These are phyloP conservation scores for Limnodromus scolopaceus DNA, from an alignment of 2,797 vertebrate species.

Conservation along the genomic window DNA sequence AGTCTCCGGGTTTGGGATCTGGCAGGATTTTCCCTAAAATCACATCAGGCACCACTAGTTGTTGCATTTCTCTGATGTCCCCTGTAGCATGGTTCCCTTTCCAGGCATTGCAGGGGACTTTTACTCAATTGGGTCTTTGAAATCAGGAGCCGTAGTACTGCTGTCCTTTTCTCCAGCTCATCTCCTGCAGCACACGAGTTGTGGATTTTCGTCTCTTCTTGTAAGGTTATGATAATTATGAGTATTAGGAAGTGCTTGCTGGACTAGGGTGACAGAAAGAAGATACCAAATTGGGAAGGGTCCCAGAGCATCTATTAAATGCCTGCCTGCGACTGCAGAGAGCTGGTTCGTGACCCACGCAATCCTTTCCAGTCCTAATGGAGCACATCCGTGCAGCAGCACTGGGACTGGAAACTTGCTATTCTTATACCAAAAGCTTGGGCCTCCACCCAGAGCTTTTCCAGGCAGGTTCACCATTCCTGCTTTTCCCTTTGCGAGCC, in stretches of 20 bases:
- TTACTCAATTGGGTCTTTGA: not conserved
- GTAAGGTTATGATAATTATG: not conserved
- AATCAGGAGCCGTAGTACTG: not conserved
- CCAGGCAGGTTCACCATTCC: slow-evolving; percentile 4
- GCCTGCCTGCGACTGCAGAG: not conserved
- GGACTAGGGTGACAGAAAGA: not conserved
- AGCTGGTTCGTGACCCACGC: not conserved
- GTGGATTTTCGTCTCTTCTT: not conserved
- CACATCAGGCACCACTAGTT: not conserved
- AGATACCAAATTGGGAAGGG: not conserved
- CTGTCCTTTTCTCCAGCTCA: not conserved
- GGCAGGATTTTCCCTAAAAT: not conserved
- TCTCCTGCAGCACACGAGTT: not conserved
- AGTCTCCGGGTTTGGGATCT: not conserved
- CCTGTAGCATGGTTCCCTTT: not conserved
- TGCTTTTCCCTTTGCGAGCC: not conserved
- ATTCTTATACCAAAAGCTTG: not conserved
- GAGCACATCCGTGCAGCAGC: not conserved
- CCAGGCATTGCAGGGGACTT: not conserved
- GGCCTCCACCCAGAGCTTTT: not conserved
- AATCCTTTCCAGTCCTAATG: not conserved
- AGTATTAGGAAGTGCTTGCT: not conserved
- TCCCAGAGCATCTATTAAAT: not conserved
- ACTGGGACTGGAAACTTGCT: slow-evolving; percentile 9
- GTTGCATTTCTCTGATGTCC: not conserved